Evolutionary conservation across 2,797 vertebrate species (phyloP).

Genomic region (Epinephelus coioides): DNA sequence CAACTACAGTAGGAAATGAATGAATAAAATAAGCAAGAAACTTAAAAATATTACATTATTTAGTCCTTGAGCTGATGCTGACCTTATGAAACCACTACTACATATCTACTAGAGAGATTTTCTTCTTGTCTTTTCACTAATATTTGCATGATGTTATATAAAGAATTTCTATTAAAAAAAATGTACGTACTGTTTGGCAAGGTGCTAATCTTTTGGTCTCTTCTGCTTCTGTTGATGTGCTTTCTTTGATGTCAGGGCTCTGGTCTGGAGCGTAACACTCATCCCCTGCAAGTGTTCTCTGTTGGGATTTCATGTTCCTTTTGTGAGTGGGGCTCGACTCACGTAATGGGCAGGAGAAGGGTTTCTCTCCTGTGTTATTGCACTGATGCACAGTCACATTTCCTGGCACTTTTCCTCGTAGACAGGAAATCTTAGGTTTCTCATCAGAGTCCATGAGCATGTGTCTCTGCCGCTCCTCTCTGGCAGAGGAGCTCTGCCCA

Average conservation of each 20-base stretch:
- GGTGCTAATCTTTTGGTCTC: conserved; percentile 50
- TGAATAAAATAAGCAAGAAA: background rate
- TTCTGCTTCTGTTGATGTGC: conserved; percentile 56
- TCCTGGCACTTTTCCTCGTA: conserved; percentile 20
- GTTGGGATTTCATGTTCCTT: conserved; percentile 32
- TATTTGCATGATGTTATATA: background rate
- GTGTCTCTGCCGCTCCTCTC: conserved; percentile 39
- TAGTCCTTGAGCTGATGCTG: background rate
- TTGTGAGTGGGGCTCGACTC: conserved; percentile 17
- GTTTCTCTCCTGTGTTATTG: conserved; percentile 49
- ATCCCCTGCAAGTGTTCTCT: conserved; percentile 9
- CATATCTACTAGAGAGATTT: background rate
- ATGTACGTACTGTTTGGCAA: conserved; percentile 61
- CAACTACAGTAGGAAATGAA: no score
- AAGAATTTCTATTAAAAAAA: background rate
- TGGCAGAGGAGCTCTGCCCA: conserved; percentile 37
- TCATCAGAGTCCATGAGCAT: conserved; percentile 27
- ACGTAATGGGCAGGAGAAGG: background rate
- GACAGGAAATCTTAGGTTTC: conserved; percentile 43
- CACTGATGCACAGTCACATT: conserved; percentile 36
- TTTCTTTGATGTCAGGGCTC: conserved; percentile 32
- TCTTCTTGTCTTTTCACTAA: background rate
- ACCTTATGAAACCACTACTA: background rate
- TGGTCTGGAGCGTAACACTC: conserved; percentile 19
- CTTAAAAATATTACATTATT: background rate